Conservation (phyloP, 2,888 invertebrate genomes). For the Drosophila acutilabella region DNA sequence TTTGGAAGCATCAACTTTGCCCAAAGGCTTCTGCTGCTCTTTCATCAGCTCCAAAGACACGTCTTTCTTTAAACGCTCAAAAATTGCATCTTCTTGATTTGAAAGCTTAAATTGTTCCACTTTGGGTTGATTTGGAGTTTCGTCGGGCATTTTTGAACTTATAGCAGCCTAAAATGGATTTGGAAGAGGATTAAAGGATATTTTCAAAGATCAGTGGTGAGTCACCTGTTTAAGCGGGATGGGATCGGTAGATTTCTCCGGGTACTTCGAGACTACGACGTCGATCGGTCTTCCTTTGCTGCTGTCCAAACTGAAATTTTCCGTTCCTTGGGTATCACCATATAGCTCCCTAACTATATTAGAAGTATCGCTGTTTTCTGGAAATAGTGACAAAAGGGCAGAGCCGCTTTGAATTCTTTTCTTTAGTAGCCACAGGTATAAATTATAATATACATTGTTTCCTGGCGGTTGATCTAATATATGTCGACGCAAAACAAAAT, state of each 20-base stretch:
- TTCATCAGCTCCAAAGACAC: neutral
- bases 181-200: too few relatives aligned
- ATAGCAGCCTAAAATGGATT: too few relatives aligned
- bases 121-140: neutral
- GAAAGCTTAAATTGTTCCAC: neutral
- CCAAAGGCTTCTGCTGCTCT: neutral
- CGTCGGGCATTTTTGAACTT: too few relatives aligned
- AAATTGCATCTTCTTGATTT: neutral
- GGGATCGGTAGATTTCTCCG: neutral
- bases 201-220: too few relatives aligned
- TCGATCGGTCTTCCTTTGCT: neutral
- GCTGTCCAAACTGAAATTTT: neutral
- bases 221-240: neutral
- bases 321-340: neutral
- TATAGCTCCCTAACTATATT: neutral
- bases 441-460: neutral
- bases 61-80: slow-evolving; percentile 4
- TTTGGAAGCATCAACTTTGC: neutral
- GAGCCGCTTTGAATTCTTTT: neutral
- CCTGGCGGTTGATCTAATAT: neutral
- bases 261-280: too few relatives aligned
- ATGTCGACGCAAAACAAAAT: neutral
- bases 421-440: neutral
- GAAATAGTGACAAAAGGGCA: neutral
- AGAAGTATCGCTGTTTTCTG: neutral